Evolutionary conservation across 2,797 vertebrate species (phyloP).

Genomic region (Emydoidea blandingii): DNA sequence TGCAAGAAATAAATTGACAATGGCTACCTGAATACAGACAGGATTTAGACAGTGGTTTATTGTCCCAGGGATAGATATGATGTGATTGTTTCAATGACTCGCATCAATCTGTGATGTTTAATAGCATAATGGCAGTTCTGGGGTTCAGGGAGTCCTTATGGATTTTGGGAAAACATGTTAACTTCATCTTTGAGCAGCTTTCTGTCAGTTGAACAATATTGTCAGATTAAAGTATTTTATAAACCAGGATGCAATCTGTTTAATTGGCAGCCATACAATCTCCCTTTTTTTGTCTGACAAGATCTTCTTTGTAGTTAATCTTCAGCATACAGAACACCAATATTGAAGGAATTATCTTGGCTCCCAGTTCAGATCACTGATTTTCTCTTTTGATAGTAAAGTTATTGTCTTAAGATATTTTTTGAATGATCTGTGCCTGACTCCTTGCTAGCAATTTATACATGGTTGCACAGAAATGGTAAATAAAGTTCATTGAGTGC

Average conservation of each 20-base stretch:
- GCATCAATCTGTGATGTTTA: not conserved
- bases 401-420: constrained; percentile 18
- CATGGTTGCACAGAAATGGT: not conserved
- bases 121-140: not conserved
- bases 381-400: not conserved
- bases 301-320: constrained; percentile 54
- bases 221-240: constrained; percentile 40
- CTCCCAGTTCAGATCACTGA: constrained; percentile 26
- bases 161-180: not conserved
- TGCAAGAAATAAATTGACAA: not conserved
- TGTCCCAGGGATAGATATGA: not conserved
- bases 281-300: constrained; percentile 45
- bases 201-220: constrained; percentile 2
- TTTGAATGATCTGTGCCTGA: constrained; percentile 5
- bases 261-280: constrained; percentile 28
- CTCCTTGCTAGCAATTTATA: not conserved
- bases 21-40: not conserved
- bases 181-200: not conserved
- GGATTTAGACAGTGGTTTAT: not conserved
- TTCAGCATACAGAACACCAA: constrained; percentile 43
- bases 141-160: not conserved
- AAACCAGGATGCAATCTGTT: constrained; percentile 33
- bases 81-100: not conserved
- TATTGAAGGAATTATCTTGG: constrained; percentile 52
- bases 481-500: not conserved